Percentiles rank a stretch among this genome's conserved stretches.
Evolutionary conservation across 2,113 vertebrate species (phyloP).

Genomic region (Australoheros scitulus): DNA sequence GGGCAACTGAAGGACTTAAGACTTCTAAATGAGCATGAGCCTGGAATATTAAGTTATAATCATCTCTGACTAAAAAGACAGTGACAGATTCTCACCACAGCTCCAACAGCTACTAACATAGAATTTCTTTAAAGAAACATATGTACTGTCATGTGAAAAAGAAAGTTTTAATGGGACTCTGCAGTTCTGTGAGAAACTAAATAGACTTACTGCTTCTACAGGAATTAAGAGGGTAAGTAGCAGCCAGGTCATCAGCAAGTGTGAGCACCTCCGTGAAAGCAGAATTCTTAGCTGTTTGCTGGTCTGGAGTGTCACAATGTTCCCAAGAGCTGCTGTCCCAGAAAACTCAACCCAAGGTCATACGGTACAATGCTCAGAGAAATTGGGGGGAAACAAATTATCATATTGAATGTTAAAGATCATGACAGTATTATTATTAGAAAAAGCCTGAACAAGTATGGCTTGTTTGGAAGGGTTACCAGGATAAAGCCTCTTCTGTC

Average conservation of each 20-base stretch:
- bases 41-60: slow-evolving; percentile 53
- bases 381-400: neutral
- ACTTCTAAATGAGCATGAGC: slow-evolving; percentile 36
- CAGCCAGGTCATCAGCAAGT: neutral
- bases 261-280: too few species aligned
- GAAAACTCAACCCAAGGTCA: too few species aligned
- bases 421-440: too few species aligned
- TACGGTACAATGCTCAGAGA: neutral
- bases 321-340: neutral
- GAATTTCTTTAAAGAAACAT: neutral
- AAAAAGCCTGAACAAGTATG: too few species aligned
- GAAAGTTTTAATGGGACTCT: neutral
- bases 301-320: neutral
- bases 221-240: neutral
- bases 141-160: neutral
- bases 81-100: neutral
- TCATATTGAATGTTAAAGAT: too few species aligned
- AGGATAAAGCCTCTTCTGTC: too few species aligned
- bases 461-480: too few species aligned
- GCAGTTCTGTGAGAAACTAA: neutral
- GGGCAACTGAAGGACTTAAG: slow-evolving; percentile 17
- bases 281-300: neutral
- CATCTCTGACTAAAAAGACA: slow-evolving; percentile 23
- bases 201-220: neutral
- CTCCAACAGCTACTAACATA: neutral